These are phyloP conservation scores for Acrossocheilus wenchowensis DNA, from an alignment of 2,797 vertebrate genomes.

Conservation along the genomic window DNA sequence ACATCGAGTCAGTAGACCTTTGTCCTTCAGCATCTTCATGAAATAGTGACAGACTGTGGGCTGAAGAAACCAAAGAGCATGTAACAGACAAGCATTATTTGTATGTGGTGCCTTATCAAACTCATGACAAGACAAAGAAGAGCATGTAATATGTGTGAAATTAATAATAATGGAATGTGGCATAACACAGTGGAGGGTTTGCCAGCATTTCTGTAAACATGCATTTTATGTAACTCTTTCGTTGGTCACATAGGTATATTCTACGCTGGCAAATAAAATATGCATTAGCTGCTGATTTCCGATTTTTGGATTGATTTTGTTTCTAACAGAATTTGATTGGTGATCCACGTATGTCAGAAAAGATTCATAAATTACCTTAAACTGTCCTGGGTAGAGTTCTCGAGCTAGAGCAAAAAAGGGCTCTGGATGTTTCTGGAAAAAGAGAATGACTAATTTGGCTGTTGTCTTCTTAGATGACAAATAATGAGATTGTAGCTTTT, in stretches of 20 bases:
- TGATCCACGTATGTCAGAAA: neutral
- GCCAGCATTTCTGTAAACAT: neutral
- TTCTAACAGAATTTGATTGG: neutral
- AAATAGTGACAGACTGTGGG: slow-evolving; percentile 93
- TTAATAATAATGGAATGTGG: neutral
- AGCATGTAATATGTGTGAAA: neutral
- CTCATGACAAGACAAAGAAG: neutral
- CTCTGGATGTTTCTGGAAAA: slow-evolving; percentile 87
- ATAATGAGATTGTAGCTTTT: neutral
- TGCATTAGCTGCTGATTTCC: neutral
- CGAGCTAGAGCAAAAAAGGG: slow-evolving; percentile 90
- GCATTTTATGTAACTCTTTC: neutral
- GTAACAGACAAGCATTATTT: neutral
- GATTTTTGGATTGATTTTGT: neutral
- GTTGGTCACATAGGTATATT: neutral
- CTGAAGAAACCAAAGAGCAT: slow-evolving; percentile 68
- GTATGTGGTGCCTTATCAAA: neutral
- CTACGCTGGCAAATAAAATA: neutral
- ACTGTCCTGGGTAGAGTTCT: slow-evolving; percentile 93
- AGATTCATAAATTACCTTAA: slow-evolving; percentile 82
- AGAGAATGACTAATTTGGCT: neutral
- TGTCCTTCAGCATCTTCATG: slow-evolving; percentile 89
- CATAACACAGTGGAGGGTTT: neutral
- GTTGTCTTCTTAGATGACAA: neutral
- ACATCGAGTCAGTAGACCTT: slow-evolving; percentile 84